Percentiles rank a stretch among this genome's conserved stretches.
These are phyloP conservation scores for Anas platyrhynchos DNA, from an alignment of 2,113 vertebrate species.

Conservation along the genomic window DNA sequence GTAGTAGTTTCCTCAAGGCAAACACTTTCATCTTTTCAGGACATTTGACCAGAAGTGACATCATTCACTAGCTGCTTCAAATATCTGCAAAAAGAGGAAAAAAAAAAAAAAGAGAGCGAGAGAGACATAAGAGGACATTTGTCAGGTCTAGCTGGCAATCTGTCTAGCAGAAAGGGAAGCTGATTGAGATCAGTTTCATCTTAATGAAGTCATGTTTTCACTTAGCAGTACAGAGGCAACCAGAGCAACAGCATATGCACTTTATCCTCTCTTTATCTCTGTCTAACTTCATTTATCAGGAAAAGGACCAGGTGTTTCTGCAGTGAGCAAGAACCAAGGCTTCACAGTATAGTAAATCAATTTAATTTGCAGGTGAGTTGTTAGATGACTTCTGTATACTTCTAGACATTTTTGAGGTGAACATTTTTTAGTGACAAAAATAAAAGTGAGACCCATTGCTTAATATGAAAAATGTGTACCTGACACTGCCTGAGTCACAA, in stretches of 20 bases:
- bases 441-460: neutral
- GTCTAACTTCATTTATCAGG: neutral
- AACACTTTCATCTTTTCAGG: slow-evolving; percentile 25
- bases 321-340: neutral
- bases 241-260: neutral
- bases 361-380: neutral
- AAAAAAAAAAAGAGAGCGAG: neutral
- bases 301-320: neutral
- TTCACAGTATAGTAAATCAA: neutral
- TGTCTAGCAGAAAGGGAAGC: neutral
- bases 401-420: neutral
- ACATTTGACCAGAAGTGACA: slow-evolving; percentile 16
- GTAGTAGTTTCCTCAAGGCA: slow-evolving; percentile 32
- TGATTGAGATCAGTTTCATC: neutral
- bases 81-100: neutral
- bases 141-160: neutral
- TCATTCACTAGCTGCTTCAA: neutral
- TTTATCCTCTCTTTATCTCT: neutral
- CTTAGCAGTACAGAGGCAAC: neutral
- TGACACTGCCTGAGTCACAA: neutral
- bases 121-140: neutral
- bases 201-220: neutral
- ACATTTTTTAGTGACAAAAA: neutral
- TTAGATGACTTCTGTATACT: neutral
- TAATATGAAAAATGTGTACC: neutral